A percentile compares a stretch with the other conserved stretches of the same genome.
Conservation (phyloP, 1,140 invertebrate species). For the Zaprionus ornatus region DNA sequence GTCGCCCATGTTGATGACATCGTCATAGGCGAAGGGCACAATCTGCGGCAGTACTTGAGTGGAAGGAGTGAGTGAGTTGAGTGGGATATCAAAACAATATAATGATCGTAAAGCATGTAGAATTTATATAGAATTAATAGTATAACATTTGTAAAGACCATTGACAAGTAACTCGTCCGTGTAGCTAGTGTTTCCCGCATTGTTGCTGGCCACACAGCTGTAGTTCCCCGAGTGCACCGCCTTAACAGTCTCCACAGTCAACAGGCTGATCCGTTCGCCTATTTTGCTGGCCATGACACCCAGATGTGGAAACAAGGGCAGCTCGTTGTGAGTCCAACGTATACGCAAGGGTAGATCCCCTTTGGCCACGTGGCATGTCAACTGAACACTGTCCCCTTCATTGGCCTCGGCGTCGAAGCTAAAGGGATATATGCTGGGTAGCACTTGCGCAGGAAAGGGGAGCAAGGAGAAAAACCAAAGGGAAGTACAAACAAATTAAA, state of each 20-base stretch:
- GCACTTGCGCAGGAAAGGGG: conserved; percentile 83
- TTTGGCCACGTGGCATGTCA: conserved; percentile 88
- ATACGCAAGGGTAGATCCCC: conserved; percentile 89
- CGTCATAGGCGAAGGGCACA: conserved; percentile 88
- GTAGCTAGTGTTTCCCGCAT: conserved; percentile 88
- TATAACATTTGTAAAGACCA: conserved; percentile 64
- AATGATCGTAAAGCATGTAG: not conserved
- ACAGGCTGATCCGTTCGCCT: conserved; percentile 87
- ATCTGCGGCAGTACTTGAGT: conserved; percentile 88
- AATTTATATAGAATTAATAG: not conserved
- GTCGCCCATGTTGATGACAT: conserved; percentile 88
- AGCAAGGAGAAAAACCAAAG: conserved; percentile 30
- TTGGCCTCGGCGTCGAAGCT: conserved; percentile 87
- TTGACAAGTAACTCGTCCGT: conserved; percentile 85
- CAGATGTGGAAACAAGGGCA: conserved; percentile 79
- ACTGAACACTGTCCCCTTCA: conserved; percentile 88
- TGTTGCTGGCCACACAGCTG: conserved; percentile 90
- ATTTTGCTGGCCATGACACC: conserved; percentile 85
- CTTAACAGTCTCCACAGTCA: conserved; percentile 87
- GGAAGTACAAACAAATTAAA: conserved; percentile 41
- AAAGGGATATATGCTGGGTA: conserved; percentile 88
- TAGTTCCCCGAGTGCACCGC: conserved; percentile 88
- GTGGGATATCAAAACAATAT: conserved; percentile 19
- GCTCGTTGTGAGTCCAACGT: conserved; percentile 86
- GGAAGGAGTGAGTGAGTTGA: not conserved